Conservation (phyloP, 2,888 invertebrate species). For the Scaptomyza tumidula region DNA sequence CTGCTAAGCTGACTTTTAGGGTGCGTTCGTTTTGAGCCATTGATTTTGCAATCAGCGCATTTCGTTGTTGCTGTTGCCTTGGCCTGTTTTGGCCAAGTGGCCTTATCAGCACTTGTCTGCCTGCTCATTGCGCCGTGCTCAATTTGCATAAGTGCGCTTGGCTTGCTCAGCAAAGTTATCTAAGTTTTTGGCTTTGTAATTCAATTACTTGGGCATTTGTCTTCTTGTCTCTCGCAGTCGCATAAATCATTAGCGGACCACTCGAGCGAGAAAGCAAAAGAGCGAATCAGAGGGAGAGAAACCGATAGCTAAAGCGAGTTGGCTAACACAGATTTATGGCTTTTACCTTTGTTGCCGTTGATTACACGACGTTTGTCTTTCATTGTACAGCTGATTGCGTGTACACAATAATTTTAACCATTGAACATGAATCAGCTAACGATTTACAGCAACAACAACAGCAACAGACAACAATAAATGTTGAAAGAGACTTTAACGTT, state of each 20-base stretch:
- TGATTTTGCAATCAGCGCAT: constrained; percentile 72
- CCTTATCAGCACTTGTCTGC: constrained; percentile 41
- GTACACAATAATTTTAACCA: constrained; percentile 69
- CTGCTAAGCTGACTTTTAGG: constrained; percentile 53
- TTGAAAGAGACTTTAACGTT: background rate
- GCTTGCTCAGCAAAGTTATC: constrained; percentile 69
- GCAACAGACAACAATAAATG: background rate
- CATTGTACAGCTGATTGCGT: constrained; percentile 71
- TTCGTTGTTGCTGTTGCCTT: constrained; percentile 44
- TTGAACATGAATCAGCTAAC: constrained; percentile 56
- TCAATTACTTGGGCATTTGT: constrained; percentile 78
- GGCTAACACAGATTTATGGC: constrained; percentile 62
- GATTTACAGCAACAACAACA: background rate
- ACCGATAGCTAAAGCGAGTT: constrained; percentile 39
- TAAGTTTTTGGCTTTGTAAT: constrained; percentile 64
- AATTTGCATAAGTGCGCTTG: constrained; percentile 72
- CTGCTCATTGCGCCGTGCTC: constrained; percentile 46
- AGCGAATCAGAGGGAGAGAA: background rate
- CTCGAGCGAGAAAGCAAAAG: constrained; percentile 21
- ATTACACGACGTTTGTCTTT: constrained; percentile 53
- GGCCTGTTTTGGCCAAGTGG: constrained; percentile 26
- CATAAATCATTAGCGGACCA: constrained; percentile 69
- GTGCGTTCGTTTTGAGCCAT: constrained; percentile 51
- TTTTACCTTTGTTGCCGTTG: constrained; percentile 48
- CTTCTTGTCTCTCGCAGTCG: constrained; percentile 63